A percentile compares a stretch with the other conserved stretches of the same genome.
phyloP scores from a whole-genome alignment of 1,140 invertebrate genomes.

The Zaprionus taronus region DNA sequence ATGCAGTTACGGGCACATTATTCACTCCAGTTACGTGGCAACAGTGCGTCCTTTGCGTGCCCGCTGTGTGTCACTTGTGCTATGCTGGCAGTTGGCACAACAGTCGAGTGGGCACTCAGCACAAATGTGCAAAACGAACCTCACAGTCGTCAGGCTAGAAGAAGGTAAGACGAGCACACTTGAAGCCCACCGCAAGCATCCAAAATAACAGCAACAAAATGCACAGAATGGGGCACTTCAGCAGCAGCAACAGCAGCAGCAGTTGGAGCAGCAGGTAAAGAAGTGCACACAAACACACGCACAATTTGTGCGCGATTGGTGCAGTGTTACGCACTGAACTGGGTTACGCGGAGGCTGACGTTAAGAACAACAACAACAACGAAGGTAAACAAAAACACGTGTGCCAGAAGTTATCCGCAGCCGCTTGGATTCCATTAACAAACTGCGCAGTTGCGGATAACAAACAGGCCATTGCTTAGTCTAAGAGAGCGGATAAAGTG shows the following conservation, averaged over 20 bases:
- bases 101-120: slow-evolving; percentile 66
- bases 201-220: slow-evolving; percentile 70
- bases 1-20: slow-evolving; percentile 48
- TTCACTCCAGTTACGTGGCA: slow-evolving; percentile 49
- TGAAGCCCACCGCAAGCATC: slow-evolving; percentile 62
- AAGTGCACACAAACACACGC: slow-evolving; percentile 25
- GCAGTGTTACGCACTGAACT: slow-evolving; percentile 65
- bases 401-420: slow-evolving; percentile 60
- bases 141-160: slow-evolving; percentile 40
- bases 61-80: slow-evolving; percentile 45
- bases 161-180: slow-evolving; percentile 60
- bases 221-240: slow-evolving; percentile 52
- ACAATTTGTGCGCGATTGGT: slow-evolving; percentile 40
- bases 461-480: neutral
- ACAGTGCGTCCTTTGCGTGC: slow-evolving; percentile 34
- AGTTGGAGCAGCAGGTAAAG: slow-evolving; percentile 26
- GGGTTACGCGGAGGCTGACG: slow-evolving; percentile 57
- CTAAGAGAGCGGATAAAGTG: slow-evolving; percentile 30
- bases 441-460: slow-evolving; percentile 63
- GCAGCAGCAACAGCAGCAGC: slow-evolving; percentile 6
- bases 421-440: neutral
- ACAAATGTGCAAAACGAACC: slow-evolving; percentile 77
- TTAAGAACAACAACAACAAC: slow-evolving; percentile 39
- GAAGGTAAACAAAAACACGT: slow-evolving; percentile 82
- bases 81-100: slow-evolving; percentile 54